Base-by-base conservation (phyloP, 2,797 vertebrate genomes). In the Pangasius sanitwongsei region DNA sequence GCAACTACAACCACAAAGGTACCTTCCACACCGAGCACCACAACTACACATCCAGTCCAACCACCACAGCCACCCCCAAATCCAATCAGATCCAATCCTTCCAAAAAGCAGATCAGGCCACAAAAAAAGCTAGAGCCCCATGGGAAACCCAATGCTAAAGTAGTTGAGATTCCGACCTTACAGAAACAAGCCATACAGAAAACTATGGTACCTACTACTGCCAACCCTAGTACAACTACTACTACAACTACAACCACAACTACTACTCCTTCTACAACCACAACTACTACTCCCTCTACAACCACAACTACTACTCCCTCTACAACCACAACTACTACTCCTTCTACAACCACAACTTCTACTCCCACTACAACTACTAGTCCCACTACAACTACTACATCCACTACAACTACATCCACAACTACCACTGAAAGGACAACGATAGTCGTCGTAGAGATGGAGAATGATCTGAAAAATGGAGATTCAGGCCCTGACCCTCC, bases 101-200 rank as follows among this genome's bases (percentile, higher is more conserved):
- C 8, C 87, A 95, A 92, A 91, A 96, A 95, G 85, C 93, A 85
- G 88, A 94, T 92, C 83, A 95, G 94, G 91, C 57, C 87, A 0
- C 1, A 65, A 34, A 95, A 94, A 92, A 95, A 94, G 84, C 87
- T 81, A 9, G 95, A 94, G 87, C 53, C 89, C 37, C 95, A 94
- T 67, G 81, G 85, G 55, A 75, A 3, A 84, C 50, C 80, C 44
- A 85, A 34, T 28, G 37, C 69, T 8, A 75, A 89, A 80, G 67
- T 87, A 81, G 50, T 74, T 63, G 16, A 91, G 90, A 91, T 89
- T 90, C 86, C 70, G 78, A 84, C 75, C 81, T 86, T 90, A 78
- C 86, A 65, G 61, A 87, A 78, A 78, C 4, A 83, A 91, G 44
- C 84, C 85, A 0, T 57, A 74, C 2, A 44, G 20, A 81, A 69